A percentile compares a stretch with the other conserved stretches of the same genome.
Evolutionary conservation across 2,888 invertebrate genomes (phyloP).

Genomic region (Thalpophila matura): DNA sequence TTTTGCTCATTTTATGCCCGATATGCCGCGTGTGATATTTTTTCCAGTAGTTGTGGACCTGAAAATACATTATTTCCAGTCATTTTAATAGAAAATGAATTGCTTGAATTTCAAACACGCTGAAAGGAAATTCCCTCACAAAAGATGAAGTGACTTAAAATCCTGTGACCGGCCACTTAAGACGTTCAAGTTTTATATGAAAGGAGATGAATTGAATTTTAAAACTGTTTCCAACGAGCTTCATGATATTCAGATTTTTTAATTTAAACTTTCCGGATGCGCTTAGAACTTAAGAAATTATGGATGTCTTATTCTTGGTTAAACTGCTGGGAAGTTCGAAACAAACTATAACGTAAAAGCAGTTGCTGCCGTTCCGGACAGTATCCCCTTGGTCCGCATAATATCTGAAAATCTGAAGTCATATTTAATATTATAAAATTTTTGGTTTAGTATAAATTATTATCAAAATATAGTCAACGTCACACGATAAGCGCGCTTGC

Average conservation of each 20-base stretch:
- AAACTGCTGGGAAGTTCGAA: constrained; percentile 8
- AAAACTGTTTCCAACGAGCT: constrained; percentile 36
- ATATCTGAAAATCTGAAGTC: no score
- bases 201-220: constrained; percentile 46
- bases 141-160: constrained; percentile 46
- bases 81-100: constrained; percentile 21
- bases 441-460: no score
- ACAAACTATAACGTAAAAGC: neutral
- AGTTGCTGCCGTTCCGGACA: neutral
- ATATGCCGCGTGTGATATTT: neutral
- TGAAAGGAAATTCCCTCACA: constrained; percentile 25
- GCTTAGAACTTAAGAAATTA: constrained; percentile 32
- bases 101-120: constrained; percentile 21
- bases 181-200: constrained; percentile 33
- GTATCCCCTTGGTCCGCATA: no score
- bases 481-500: no score
- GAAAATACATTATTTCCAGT: neutral
- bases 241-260: constrained; percentile 45
- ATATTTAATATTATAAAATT: no score
- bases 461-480: no score
- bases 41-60: neutral
- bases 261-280: constrained; percentile 52
- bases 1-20: neutral
- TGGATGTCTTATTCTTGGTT: neutral
- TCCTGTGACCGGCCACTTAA: constrained; percentile 45